Conservation (phyloP, 1,140 invertebrate genomes). For the Saccostrea glomerata region DNA sequence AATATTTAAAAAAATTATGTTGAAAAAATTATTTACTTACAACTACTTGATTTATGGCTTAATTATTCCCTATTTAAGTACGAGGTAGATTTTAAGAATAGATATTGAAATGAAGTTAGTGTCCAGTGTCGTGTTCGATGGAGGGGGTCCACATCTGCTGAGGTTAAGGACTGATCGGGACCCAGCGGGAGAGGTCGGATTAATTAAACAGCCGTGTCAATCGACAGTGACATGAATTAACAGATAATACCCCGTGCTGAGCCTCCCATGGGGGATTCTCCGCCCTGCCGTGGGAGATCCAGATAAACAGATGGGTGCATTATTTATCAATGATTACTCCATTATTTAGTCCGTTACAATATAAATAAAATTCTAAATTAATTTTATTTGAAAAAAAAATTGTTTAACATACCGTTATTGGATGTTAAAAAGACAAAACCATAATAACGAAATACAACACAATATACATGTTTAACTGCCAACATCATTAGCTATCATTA, state of each 20-base stretch:
- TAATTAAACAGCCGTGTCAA: conserved; percentile 25
- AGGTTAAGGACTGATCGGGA: not conserved
- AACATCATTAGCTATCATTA: too few species aligned
- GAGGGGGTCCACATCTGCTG: not conserved
- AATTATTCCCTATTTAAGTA: not conserved
- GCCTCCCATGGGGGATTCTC: not conserved
- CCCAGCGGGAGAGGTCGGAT: not conserved
- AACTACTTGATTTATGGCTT: not conserved
- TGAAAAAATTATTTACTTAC: not conserved
- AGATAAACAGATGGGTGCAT: conserved; percentile 3
- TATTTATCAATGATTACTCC: too few species aligned
- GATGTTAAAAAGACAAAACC: too few species aligned
- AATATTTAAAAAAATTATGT: not conserved
- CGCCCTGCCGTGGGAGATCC: not conserved
- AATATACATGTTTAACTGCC: too few species aligned
- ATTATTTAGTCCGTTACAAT: too few species aligned
- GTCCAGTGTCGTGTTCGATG: not conserved
- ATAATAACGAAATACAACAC: too few species aligned
- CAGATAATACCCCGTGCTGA: not conserved
- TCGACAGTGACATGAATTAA: conserved; percentile 29
- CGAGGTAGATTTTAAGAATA: not conserved
- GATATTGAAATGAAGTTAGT: not conserved
- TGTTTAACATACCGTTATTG: too few species aligned
- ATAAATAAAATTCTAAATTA: too few species aligned
- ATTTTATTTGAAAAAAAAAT: too few species aligned